Evolutionary conservation across 92 coral and sea anemone species (phyloP), one percentile per base, ranked within the genome.

Genomic region (Zoanthus solanderi): DNA sequence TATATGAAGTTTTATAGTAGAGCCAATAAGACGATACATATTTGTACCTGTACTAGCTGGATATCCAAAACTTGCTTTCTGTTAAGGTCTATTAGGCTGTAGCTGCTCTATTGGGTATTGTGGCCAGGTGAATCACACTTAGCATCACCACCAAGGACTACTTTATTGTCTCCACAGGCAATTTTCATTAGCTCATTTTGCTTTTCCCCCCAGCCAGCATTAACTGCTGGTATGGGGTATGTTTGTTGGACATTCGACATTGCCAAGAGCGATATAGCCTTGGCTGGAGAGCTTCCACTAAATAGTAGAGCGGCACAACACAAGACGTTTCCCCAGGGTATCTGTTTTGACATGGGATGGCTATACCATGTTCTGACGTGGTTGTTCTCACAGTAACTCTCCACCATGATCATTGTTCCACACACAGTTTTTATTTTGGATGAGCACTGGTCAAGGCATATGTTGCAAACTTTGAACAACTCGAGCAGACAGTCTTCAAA

Each of bases 301-400:
- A 67, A 67, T 67, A 16, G 28, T 16, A 5, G 5, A 65, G 71
- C 18, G 29, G 71, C 18, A 65, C 71, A 65, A 23, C 71, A 65
- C 18, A 65, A 65, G 71, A 37, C 1, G 42, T 65, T 65, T 65
- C 71, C 71, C 71, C 71, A 65, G n/a, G 71, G 30, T 2, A 65
- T 65, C 71, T 65, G 71, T 65, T 65, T 65, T 65, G 71, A 65
- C 71, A 65, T 65, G 17, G 71, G 71, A 11, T 65, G 71, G 29
- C 71, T 65, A 23, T 23, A 65, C 1, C 29, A 65, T 65, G 71
- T 65, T 65, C 71, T 16, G 30, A 65, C 6, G 15, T 53, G 30
- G 71, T 65, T 23, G 71, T 65, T 65, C 71, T 65, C 71, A 65
- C 71, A 65, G 71, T 23, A 65, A 65, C 71, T 65, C 18, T 65